Base-by-base conservation (phyloP, 1,140 invertebrate species). In the Drosophila kikkawai region DNA sequence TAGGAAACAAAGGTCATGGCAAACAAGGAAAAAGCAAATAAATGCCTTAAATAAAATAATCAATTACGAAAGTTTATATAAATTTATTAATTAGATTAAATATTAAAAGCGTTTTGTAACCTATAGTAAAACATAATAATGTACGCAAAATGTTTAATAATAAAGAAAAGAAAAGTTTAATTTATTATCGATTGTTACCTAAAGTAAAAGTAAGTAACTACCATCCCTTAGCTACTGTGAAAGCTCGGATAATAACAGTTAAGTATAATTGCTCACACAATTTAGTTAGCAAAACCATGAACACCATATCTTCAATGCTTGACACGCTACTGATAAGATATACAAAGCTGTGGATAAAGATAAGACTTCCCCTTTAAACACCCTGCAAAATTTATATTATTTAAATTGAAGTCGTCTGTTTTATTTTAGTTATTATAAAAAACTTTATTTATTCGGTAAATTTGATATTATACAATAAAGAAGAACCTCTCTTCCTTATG, bases 361-460 rank as follows among this genome's bases (percentile, higher is more conserved):
- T 39, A 56, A 56, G 19, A 56, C 26, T 55, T 39, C 8, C 9
- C 36, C 3, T 26, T 12, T n/a, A 3, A 4, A n/a, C 19, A 56
- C 19, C 8, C 11, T 1, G n/a, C 1, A 5, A 0, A 53, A 11
- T 8, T 11, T 26, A 7, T 0, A 7, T 6, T 29, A 1, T 11
- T n/a, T 26, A 11, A 4, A n/a, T 3, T 26, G 1, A 26, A 39
- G 13, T 4, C 1, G 1, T 13, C 5, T 26, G 4, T 26, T 56
- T 56, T 15, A 12, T 12, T 41, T 26, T 2, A 7, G 9, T n/a
- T 57, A 41, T n/a, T 41, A 22, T 44, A 3, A 44, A 42, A 41
- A 17, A 3, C 7, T 13, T 29, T 53, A 29, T 68, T 67, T 55
- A 59, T 58, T 53, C 39, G 22, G 8, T 55, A 37, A 17, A 39